A percentile compares a stretch with the other conserved stretches of the same genome.
These are phyloP conservation scores for Andrena praecox DNA, from an alignment of 2,888 invertebrate species.

Conservation along the genomic window DNA sequence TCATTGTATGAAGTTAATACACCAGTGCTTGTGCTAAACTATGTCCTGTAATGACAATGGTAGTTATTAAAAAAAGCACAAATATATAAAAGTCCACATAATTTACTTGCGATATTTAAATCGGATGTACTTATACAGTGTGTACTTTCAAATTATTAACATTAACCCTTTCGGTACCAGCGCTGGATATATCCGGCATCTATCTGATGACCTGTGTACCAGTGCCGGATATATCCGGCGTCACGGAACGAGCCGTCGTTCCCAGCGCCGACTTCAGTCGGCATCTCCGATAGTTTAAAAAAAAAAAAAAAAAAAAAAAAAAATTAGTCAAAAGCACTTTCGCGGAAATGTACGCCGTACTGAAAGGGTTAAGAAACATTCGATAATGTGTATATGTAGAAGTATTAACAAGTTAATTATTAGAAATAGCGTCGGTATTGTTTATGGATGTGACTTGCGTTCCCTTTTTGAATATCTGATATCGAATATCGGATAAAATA, in stretches of 20 bases:
- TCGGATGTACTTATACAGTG: neutral
- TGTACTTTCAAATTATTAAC: neutral
- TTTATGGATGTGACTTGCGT: slow-evolving; percentile 7
- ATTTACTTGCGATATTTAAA: neutral
- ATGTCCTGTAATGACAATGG: neutral
- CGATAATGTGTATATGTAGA: neutral
- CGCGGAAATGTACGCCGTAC: no score
- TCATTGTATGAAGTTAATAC: slow-evolving; percentile 43
- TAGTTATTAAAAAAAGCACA: slow-evolving; percentile 16
- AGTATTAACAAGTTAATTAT: neutral
- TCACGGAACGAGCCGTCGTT: no score
- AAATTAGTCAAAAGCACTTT: no score
- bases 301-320: no score
- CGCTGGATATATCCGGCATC: no score
- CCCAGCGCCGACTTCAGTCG: no score
- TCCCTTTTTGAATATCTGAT: neutral
- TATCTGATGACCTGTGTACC: no score
- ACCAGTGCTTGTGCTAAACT: neutral
- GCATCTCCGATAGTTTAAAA: no score
- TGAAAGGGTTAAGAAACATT: neutral
- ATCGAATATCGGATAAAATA: neutral
- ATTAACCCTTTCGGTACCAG: neutral
- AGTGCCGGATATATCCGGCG: no score
- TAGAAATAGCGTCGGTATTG: neutral
- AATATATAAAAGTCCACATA: neutral